These are phyloP conservation scores for Falco concolor DNA, from an alignment of 2,797 vertebrate species.

Conservation along the genomic window DNA sequence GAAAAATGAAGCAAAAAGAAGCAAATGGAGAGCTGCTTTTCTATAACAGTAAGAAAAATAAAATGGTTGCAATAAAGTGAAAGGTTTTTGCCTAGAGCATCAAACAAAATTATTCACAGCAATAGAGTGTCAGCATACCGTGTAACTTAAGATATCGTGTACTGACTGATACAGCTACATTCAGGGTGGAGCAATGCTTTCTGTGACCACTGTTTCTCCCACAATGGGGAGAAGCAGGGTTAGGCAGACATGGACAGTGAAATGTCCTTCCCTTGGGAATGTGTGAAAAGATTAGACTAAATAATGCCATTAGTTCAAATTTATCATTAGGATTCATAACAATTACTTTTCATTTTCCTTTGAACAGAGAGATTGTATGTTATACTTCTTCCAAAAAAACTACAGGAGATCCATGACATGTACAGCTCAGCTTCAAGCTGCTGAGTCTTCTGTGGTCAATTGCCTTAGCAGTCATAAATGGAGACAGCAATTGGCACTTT, in stretches of 20 bases:
- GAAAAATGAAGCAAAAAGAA: constrained; percentile 23
- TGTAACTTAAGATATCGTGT: background rate
- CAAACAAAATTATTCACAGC: background rate
- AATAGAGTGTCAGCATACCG: background rate
- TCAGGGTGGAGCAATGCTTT: background rate
- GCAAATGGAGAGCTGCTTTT: background rate
- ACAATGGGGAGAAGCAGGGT: background rate
- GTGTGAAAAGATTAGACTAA: background rate
- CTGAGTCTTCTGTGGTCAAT: background rate
- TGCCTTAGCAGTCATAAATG: background rate
- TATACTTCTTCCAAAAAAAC: background rate
- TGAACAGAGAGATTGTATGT: background rate
- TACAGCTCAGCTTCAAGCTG: background rate
- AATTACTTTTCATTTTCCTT: background rate
- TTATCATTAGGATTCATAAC: background rate
- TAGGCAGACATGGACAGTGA: background rate
- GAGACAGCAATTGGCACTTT: background rate
- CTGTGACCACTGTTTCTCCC: background rate
- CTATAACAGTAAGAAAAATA: background rate
- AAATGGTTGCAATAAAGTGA: background rate
- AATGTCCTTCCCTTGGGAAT: background rate
- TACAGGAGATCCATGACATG: background rate
- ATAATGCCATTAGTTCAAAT: background rate
- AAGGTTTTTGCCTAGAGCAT: background rate
- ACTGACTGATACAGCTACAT: background rate